A percentile compares a stretch with the other conserved stretches of the same genome.
Evolutionary conservation across 2,888 invertebrate genomes (phyloP).

Genomic region (Apocheima hispidaria): DNA sequence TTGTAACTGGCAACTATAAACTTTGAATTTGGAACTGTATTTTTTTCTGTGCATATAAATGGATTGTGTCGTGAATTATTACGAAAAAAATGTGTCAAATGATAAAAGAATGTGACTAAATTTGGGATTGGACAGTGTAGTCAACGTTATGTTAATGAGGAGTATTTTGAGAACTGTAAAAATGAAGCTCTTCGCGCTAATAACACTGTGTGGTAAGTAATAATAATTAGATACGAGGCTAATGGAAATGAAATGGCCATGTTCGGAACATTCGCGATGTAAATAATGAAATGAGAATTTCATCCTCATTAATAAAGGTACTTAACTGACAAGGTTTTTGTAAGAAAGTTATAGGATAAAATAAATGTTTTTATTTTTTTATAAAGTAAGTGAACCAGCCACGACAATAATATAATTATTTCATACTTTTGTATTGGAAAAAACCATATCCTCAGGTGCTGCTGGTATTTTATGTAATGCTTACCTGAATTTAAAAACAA

Average conservation of each 20-base stretch:
- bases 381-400: too few relatives aligned
- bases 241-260: neutral
- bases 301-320: neutral
- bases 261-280: neutral
- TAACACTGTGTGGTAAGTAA: slow-evolving; percentile 77
- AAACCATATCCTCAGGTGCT: too few relatives aligned
- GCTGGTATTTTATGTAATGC: too few relatives aligned
- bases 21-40: slow-evolving; percentile 39
- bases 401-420: too few relatives aligned
- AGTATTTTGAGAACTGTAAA: slow-evolving; percentile 58
- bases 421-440: too few relatives aligned
- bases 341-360: too few relatives aligned
- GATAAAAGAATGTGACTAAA: slow-evolving; percentile 61
- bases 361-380: too few relatives aligned
- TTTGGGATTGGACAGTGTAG: slow-evolving; percentile 40
- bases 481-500: too few relatives aligned
- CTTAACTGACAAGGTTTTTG: neutral
- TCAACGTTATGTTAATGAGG: slow-evolving; percentile 54
- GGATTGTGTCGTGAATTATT: slow-evolving; percentile 44
- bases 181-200: slow-evolving; percentile 74
- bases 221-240: neutral
- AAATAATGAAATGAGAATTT: neutral
- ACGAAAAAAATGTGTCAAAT: slow-evolving; percentile 35
- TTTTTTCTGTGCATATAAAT: slow-evolving; percentile 35
- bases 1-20: slow-evolving; percentile 57